Conservation (phyloP, 30 jellyfish, hydroid and myxozoan genomes). For the Cassiopea andromeda region DNA sequence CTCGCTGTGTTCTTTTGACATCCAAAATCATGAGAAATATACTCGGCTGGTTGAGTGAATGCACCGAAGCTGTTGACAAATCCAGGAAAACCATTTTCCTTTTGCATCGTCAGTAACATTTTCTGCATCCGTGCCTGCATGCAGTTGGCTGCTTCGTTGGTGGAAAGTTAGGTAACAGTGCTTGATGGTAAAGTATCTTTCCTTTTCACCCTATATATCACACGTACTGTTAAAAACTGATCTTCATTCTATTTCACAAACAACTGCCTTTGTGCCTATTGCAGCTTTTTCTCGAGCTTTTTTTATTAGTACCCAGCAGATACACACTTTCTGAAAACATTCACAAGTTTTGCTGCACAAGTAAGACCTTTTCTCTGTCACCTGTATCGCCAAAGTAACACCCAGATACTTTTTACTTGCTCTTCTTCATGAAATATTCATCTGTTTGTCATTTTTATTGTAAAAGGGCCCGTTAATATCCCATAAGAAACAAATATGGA, state of each 20-base stretch:
- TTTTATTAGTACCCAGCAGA: neutral
- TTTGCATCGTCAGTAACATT: constrained; percentile 41
- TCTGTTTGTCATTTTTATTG: constrained; percentile 5
- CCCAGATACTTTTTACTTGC: constrained; percentile 21
- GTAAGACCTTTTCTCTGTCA: neutral
- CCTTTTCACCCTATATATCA: no score
- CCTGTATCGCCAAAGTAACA: neutral
- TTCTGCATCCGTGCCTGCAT: neutral
- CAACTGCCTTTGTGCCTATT: neutral
- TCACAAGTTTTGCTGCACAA: neutral
- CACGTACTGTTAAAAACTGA: no score
- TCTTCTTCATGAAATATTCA: constrained; percentile 58
- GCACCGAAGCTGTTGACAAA: constrained; percentile 16
- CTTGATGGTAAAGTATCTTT: no score
- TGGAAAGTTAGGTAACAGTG: no score
- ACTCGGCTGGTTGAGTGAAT: neutral
- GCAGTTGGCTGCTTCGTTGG: no score
- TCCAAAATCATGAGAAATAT: constrained; percentile 20
- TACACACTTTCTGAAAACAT: neutral
- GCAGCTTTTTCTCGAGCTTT: neutral
- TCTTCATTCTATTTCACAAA: neutral
- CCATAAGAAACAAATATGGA: constrained; percentile 40
- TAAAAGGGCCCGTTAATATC: constrained; percentile 7
- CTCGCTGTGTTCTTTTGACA: constrained; percentile 4
- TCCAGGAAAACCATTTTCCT: constrained; percentile 6